A percentile compares a stretch with the other conserved stretches of the same genome.
phyloP scores from a whole-genome alignment of 2,113 vertebrate species.

The Gavialis gangeticus region DNA sequence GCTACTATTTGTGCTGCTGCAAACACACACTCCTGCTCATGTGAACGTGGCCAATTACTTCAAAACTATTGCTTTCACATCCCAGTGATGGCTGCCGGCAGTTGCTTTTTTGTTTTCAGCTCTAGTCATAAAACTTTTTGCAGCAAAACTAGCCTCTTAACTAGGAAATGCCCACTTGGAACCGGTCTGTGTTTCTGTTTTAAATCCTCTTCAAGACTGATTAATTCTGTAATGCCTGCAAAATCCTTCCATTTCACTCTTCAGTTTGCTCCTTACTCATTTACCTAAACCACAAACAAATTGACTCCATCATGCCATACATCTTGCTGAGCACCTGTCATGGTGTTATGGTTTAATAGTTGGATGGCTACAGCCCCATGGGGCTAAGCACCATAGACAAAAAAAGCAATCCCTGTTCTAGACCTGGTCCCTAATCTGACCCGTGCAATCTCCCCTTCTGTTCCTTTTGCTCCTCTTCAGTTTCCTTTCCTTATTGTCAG shows the following conservation, averaged over 20 bases:
- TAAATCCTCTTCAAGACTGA: not conserved
- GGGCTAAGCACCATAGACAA: not conserved
- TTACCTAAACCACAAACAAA: not conserved
- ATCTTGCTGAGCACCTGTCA: not conserved
- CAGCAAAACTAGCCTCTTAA: not conserved
- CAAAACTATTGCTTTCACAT: not conserved
- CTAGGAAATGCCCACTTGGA: not conserved
- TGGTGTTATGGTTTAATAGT: not conserved
- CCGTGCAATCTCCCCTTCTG: rapidly evolving
- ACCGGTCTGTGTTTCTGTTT: not conserved
- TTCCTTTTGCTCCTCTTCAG: not conserved
- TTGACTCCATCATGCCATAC: not conserved
- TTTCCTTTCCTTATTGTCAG: not conserved
- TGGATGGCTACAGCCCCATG: not conserved
- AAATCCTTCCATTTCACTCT: not conserved
- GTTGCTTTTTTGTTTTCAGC: not conserved
- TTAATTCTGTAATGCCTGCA: not conserved
- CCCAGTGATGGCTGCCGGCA: not conserved
- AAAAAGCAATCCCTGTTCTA: not conserved
- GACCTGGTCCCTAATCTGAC: not conserved
- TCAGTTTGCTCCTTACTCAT: not conserved
- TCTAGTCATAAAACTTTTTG: not conserved
- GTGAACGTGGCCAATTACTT: not conserved
- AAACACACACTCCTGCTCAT: too few relatives aligned
- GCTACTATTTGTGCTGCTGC: too few relatives aligned